Evolutionary conservation across 37 sponge, comb jelly and placozoan species (phyloP).

Genomic region (Mnemiopsis leidyi): DNA sequence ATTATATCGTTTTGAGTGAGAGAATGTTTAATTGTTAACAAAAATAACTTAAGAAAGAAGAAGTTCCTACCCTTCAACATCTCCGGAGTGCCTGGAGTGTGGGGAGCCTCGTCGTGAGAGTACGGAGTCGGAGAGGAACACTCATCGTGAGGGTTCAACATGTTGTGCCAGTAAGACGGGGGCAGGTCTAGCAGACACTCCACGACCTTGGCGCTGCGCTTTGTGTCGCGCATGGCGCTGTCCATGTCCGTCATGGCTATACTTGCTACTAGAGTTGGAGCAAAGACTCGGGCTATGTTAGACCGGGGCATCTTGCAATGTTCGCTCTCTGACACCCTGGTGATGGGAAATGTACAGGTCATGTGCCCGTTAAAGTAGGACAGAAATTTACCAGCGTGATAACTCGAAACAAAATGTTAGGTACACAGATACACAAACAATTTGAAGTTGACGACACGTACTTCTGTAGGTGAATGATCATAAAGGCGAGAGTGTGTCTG

Average conservation of each 20-base stretch:
- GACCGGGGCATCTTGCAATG: slow-evolving; percentile 84
- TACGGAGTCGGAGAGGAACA: slow-evolving; percentile 31
- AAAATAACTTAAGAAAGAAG: too few species aligned
- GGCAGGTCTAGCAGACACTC: neutral
- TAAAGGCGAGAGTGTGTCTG: slow-evolving; percentile 90
- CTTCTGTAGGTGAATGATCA: slow-evolving; percentile 89
- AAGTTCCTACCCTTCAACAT: slow-evolving; percentile 55
- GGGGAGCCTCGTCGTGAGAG: neutral
- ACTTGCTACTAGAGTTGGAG: slow-evolving; percentile 83
- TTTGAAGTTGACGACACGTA: slow-evolving; percentile 53
- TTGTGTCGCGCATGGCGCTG: slow-evolving; percentile 74
- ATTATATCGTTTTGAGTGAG: too few species aligned
- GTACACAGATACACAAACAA: too few species aligned
- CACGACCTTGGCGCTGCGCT: slow-evolving; percentile 76
- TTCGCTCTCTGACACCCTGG: slow-evolving; percentile 77
- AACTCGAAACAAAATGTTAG: too few species aligned
- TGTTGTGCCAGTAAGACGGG: slow-evolving; percentile 60
- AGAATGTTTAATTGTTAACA: too few species aligned
- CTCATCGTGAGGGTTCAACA: slow-evolving; percentile 32
- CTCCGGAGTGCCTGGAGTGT: slow-evolving; percentile 45
- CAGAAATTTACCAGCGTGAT: too few species aligned
- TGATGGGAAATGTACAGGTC: too few species aligned
- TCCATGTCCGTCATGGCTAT: slow-evolving; percentile 72
- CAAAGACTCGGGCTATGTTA: slow-evolving; percentile 85
- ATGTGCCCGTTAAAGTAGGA: too few species aligned